These are phyloP conservation scores for Rhodeus uyekii DNA, from an alignment of 2,797 vertebrate genomes.

Conservation along the genomic window DNA sequence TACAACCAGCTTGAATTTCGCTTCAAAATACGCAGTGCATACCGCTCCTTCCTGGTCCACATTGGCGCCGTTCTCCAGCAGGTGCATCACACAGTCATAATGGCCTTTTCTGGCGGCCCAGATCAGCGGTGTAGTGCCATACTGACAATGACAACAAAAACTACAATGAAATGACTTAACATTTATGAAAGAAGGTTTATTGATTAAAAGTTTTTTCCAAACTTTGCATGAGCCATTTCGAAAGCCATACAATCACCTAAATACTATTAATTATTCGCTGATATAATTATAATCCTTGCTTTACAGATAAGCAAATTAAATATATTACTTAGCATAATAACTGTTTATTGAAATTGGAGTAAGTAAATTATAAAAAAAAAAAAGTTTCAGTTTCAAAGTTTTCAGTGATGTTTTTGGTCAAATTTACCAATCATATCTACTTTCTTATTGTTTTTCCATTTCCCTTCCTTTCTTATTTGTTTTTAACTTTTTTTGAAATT, in stretches of 20 bases:
- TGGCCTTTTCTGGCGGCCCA: slow-evolving; percentile 97
- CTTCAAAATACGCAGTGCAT: slow-evolving; percentile 40
- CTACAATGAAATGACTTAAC: background rate
- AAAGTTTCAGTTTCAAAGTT: too few relatives aligned
- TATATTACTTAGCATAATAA: background rate
- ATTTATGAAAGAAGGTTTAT: background rate
- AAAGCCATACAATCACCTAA: background rate
- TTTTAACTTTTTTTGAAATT: background rate
- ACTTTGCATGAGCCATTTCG: background rate
- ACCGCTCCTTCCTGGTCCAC: slow-evolving; percentile 98
- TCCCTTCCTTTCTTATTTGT: too few relatives aligned
- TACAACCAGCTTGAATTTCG: background rate
- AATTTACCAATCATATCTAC: too few relatives aligned
- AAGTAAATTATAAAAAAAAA: background rate
- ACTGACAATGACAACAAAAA: slow-evolving; percentile 71
- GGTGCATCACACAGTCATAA: slow-evolving; percentile 89
- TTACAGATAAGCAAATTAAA: background rate
- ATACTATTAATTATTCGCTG: background rate
- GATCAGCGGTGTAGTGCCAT: slow-evolving; percentile 94
- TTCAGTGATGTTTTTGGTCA: too few relatives aligned
- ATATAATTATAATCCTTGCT: background rate
- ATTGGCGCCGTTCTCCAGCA: slow-evolving; percentile 92
- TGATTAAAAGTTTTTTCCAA: background rate
- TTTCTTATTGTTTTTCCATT: background rate
- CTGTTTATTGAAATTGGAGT: background rate